Evolutionary conservation across 64 coral and sea anemone species (phyloP), one percentile per base, ranked within the genome.

Genomic region (Stichodactyla mertensii): DNA sequence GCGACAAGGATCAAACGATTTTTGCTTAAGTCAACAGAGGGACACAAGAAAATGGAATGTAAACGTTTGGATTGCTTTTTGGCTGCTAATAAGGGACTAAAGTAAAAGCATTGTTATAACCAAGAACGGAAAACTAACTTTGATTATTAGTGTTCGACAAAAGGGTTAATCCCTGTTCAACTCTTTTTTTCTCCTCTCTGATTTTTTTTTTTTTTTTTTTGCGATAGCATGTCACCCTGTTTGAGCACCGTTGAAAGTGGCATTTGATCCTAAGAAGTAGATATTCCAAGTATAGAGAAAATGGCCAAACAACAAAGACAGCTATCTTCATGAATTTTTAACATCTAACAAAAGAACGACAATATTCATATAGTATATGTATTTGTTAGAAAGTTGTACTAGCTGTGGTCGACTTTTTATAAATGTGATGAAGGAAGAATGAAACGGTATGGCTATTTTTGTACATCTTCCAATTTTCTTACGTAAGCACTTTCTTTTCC

Each of bases 11-110:
- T 52, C 78, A 81, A 81, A 81, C 51, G 53, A 55, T n/a, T 81
- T 81, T 81, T 81, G 78, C 78, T 81, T 53, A 81, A 81, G 78
- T 81, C 78, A 81, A 81, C 51, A 81, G 53, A 81, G 53, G 51
- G 78, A 52, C 78, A 54, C 78, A 81, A 22, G 78, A 81, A 81
- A 81, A 81, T 81, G 78, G 78, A 81, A 20, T 81, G 78, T 81
- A 16, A 81, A 81, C 78, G 36, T 28, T 53, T 81, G 78, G 78
- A 81, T 81, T 81, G 78, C 51, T 81, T 81, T 55, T 8, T 81
- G 51, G 78, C 11, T 81, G 78, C 78, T 81, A 81, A 81, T 81
- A 55, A 55, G 78, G 78, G 51, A 20, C 52, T 52, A 52, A 52
- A 81, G 51, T 81, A 81, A 81, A 81, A 81, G 78, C 78, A 52